Base-by-base conservation (phyloP, 1,140 invertebrate species). In the Drosophila truncata region DNA sequence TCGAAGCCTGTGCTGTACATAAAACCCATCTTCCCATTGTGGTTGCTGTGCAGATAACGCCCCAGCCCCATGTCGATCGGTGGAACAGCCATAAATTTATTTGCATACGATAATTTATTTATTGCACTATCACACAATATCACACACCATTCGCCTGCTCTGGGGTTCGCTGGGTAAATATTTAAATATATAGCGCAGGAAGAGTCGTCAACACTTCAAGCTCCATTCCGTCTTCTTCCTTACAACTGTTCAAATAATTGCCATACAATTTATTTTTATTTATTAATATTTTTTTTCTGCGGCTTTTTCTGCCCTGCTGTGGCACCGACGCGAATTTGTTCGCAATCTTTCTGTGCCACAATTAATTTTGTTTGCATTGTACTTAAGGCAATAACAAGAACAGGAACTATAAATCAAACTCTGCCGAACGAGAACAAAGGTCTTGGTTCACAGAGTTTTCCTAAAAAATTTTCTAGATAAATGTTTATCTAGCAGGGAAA, bases 91-190 rank as follows among this genome's bases (percentile, higher is more conserved):
- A 87, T 78, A 76, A 90, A 91, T 91, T 91, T 77, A 91, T 90
- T 91, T 86, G 82, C 86, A 86, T 64, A 86, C 82, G 79, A 86
- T 91, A 91, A 91, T 91, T 91, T 80, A 63, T 91, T 91, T 86
- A 91, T 91, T 80, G 82, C 78, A 75, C 57, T 74, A 67, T 64
- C 65, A 46, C 65, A 49, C 29, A 64, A 46, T 63, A 52, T 61
- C 41, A 63, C 47, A 25, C 35, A 27, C 42, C 61, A 42, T 16
- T 47, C 10, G 25, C 27, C n/a, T 46, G 33, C 64, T 9, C 27
- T 16, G 62, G 13, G 37, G 42, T 50, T 49, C 29, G 25, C 4
- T 71, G 47, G 62, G 75, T 31, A 83, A 82, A 82, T 64, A 79
- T 82, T 83, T 78, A 54, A 64, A 35, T 72, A 66, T 46, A 39